Evolutionary conservation across 2,888 invertebrate species (phyloP).

Genomic region (Phytoseiulus persimilis): DNA sequence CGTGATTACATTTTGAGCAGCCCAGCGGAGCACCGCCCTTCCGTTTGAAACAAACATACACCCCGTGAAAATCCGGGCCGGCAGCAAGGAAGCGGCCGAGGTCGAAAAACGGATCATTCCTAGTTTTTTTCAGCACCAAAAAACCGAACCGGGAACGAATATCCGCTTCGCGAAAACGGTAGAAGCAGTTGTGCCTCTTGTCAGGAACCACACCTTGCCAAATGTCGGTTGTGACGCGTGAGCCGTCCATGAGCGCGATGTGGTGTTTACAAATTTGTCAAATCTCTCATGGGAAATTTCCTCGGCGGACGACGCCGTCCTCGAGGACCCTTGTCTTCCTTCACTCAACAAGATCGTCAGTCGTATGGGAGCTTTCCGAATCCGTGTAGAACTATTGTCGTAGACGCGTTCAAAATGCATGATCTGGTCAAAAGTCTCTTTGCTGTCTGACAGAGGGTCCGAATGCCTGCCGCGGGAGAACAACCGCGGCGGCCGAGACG

Average conservation of each 20-base stretch:
- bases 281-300: not conserved
- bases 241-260: not conserved
- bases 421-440: too few species aligned
- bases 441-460: too few species aligned
- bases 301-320: not conserved
- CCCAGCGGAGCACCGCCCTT: not conserved
- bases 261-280: not conserved
- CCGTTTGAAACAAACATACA: not conserved
- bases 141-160: not conserved
- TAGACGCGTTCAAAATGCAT: too few species aligned
- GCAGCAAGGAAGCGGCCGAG: not conserved
- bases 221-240: not conserved
- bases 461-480: too few species aligned
- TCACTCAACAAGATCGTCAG: too few species aligned
- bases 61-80: not conserved
- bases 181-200: not conserved
- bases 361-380: too few species aligned
- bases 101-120: not conserved
- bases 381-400: too few species aligned
- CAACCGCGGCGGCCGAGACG: too few species aligned
- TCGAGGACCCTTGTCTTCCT: too few species aligned
- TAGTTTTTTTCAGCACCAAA: not conserved
- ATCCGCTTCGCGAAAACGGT: not conserved
- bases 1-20: too few species aligned
- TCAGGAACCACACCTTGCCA: not conserved